phyloP scores from a whole-genome alignment of 2,797 vertebrate genomes.

The Peromyscus eremicus region DNA sequence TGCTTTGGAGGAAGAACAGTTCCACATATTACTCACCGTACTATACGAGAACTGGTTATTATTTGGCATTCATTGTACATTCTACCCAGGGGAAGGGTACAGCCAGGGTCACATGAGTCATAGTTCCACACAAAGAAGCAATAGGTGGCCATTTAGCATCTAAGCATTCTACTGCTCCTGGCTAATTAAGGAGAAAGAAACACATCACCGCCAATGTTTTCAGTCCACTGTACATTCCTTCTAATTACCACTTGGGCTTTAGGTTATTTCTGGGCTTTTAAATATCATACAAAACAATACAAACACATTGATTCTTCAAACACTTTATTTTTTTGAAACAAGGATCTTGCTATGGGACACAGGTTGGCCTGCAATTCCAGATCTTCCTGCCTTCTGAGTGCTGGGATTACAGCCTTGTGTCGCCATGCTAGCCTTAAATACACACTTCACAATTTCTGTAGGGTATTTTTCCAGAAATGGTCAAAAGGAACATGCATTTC shows the following conservation, averaged over 20 bases:
- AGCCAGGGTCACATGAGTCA: slow-evolving; percentile 87
- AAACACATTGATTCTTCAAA: slow-evolving; percentile 31
- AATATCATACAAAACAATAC: background rate
- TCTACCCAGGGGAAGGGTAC: slow-evolving; percentile 86
- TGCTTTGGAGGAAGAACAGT: slow-evolving; percentile 92
- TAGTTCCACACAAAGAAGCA: background rate
- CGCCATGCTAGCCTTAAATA: background rate
- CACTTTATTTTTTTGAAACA: background rate
- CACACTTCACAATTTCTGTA: background rate
- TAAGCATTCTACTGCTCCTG: background rate
- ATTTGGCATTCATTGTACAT: slow-evolving; percentile 78
- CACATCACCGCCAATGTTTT: slow-evolving; percentile 59
- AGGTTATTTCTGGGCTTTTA: slow-evolving; percentile 23
- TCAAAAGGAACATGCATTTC: slow-evolving; percentile 51
- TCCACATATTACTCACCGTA: slow-evolving; percentile 92
- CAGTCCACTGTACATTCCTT: background rate
- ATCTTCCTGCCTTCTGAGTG: background rate
- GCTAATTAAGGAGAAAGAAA: slow-evolving; percentile 52
- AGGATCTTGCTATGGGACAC: background rate
- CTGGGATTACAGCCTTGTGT: background rate
- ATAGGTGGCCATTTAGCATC: background rate
- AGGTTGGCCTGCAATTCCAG: background rate
- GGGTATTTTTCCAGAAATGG: slow-evolving; percentile 50
- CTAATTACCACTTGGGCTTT: slow-evolving; percentile 40
- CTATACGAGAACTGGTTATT: slow-evolving; percentile 87